Base-by-base conservation (phyloP, 2,113 vertebrate species). In the Ceyx melanurus region DNA sequence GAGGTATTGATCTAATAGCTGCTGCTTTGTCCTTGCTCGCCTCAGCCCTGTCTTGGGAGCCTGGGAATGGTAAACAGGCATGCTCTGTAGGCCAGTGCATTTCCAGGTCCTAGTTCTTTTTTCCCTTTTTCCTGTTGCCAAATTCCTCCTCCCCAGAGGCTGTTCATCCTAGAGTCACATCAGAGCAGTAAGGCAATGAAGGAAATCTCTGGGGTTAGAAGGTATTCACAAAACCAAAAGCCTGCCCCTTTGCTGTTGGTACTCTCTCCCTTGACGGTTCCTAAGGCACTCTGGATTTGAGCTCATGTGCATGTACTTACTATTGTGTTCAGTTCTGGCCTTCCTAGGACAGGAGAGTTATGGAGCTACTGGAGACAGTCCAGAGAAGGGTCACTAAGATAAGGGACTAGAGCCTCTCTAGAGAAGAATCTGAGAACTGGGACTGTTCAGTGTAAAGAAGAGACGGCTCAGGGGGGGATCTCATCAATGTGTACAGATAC, bases 11-110 rank as follows among this genome's bases (percentile, higher is more conserved):
- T 92, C 79, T 33, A 9, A 51, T 33, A 84, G 65, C 73, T 83
- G 65, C 25, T 92, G 87, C 43, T 89, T 56, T 89, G 78, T 92
- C 78, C 87, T 93, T 96, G 83, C 35, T 72, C 61, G 14, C 46
- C 28, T 83, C 56, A 60, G 51, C 67, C 33, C 40, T 74, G 42
- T 66, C 65, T 75, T 57, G 51, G 88, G 70, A 86, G 57, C 74
- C 62, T 79, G 75, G 83, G 76, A 91, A 75, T 21, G 50, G 14
- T 71, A 40, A 68, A 67, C 17, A 80, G 76, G 42, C 48, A 11
- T 50, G 17, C 67, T 82, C 51, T 71, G 40, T 35, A 50, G 60
- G 22, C 10, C 51, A 35, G 25, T 31, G 20, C 31, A 53, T 58
- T 73, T 35, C 53, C 29, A 68, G 75, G 16, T 35, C 40, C 48